Base-by-base conservation (phyloP, 2,113 vertebrate genomes). In the Datnioides undecimradiatus region DNA sequence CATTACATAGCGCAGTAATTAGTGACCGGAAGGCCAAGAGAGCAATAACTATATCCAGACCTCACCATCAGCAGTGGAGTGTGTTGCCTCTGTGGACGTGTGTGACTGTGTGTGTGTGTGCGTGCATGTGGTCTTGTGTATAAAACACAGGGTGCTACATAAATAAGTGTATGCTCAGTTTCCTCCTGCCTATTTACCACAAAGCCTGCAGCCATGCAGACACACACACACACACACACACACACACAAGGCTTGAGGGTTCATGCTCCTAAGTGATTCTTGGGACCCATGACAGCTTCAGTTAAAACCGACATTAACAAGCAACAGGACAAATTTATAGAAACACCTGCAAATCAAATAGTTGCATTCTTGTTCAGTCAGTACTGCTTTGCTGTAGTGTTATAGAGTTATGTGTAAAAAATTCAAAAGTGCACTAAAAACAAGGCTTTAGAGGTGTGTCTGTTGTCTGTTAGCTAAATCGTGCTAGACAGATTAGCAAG, bases 11-110 rank as follows among this genome's bases (percentile, higher is more conserved):
- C 60, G 60, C 31, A 49, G 73, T 79, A 79, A 82, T 90, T 76
- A 83, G 43, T 85, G 86, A 86, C 82, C 43, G 46, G 48, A 87
- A 69, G 73, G 63, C 40, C 19, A 21, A 78, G 69, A 81, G 40
- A 80, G 73, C 70, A 73, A 29, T 84, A 87, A 88, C 38, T 73
- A 43, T 13, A 69, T 41, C 90, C 86, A 90, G 88, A 87, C 51
- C 17, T 71, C 69, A 76, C 52, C 21, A 46, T 23, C 40, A 51
- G 9, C 55, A 73, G 76, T 9, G 2, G 14, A 16, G 7, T 27
- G 74, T 78, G 1, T 19, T 55, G 73, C 68, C 14, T 49, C 66
- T 67, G 51, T 7, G 46, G 33, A 46, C n/a, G n/a, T n/a, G n/a
- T n/a, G n/a, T n/a, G n/a, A n/a, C 46, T 16, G 27, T 73, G 43